Evolutionary conservation across 2,113 vertebrate genomes (phyloP), one percentile per base, ranked within the genome.

Genomic region (Xyliphius kryptos): DNA sequence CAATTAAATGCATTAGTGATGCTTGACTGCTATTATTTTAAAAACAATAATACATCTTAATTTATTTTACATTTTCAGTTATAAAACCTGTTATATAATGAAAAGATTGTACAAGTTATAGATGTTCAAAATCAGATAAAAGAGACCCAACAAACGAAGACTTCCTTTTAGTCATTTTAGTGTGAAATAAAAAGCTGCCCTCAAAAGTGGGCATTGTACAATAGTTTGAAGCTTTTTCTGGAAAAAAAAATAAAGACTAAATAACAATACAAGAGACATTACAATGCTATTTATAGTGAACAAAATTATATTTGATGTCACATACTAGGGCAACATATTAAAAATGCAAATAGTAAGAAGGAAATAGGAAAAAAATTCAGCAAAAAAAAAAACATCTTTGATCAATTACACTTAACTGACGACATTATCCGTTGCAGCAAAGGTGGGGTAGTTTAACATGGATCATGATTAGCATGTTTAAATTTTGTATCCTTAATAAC

Each of bases 381-480:
- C n/a, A 87, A 80, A 80, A 81, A 85, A 88, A 87, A 88, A 87
- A 88, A 80, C 88, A 90, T 91, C 90, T 91, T 91, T 89, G 90
- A 89, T 88, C 87, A 88, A 88, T 82, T 86, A 89, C 87, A 85
- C 87, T 55, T 63, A 43, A 41, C n/a, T n/a, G n/a, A n/a, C n/a
- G n/a, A n/a, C n/a, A n/a, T n/a, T n/a, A n/a, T n/a, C n/a, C 22
- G 47, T 47, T 55, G 26, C 41, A 37, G 37, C 43, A n/a, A 20
- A 36, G n/a, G 63, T 51, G 43, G 14, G 26, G 32, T 19, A 65
- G 13, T n/a, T n/a, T n/a, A n/a, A n/a, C n/a, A 13, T 44, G 52
- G 56, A 40, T n/a, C n/a, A n/a, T n/a, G 59, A 58, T 38, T 56
- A n/a, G n/a, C 50, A 88, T 85, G 84, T 85, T 88, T 83, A 86